Evolutionary conservation across 1,140 invertebrate species (phyloP).

Genomic region (Dendroctonus valens): DNA sequence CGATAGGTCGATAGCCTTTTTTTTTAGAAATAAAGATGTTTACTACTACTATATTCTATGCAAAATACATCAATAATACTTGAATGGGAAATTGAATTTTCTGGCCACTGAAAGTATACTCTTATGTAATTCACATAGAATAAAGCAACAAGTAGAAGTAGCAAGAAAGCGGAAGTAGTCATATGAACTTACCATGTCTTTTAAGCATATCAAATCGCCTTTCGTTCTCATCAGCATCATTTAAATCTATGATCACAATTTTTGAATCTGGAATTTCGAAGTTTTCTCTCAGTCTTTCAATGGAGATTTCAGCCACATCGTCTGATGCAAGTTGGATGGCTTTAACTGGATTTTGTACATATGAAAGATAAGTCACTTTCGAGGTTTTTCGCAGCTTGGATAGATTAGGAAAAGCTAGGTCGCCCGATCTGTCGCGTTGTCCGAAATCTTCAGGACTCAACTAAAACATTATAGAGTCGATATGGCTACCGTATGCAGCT

Average conservation of each 20-base stretch:
- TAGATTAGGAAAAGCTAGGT: slow-evolving; percentile 37
- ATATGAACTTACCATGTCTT: slow-evolving; percentile 51
- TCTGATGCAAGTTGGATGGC: slow-evolving; percentile 40
- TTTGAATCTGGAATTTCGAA: slow-evolving; percentile 40
- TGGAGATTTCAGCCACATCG: slow-evolving; percentile 36
- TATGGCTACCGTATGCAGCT: neutral
- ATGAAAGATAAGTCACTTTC: slow-evolving; percentile 45
- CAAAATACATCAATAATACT: too few species aligned
- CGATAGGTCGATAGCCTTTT: too few species aligned
- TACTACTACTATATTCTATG: too few species aligned
- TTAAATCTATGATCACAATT: slow-evolving; percentile 50
- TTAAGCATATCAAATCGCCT: slow-evolving; percentile 47
- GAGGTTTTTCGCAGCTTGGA: slow-evolving; percentile 34
- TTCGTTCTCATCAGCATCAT: slow-evolving; percentile 50
- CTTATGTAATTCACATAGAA: too few species aligned
- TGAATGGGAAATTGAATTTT: too few species aligned
- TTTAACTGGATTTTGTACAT: slow-evolving; percentile 45
- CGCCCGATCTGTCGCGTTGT: slow-evolving; percentile 38
- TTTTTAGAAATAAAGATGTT: too few species aligned
- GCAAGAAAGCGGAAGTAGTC: too few species aligned
- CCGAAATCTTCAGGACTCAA: slow-evolving; percentile 50
- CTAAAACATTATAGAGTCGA: slow-evolving; percentile 32
- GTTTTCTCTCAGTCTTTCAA: slow-evolving; percentile 37
- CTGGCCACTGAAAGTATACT: too few species aligned
- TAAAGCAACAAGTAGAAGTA: too few species aligned